Evolutionary conservation across 2,888 invertebrate species (phyloP), one percentile per base, ranked within the genome.

Genomic region (Heliconius cydno): DNA sequence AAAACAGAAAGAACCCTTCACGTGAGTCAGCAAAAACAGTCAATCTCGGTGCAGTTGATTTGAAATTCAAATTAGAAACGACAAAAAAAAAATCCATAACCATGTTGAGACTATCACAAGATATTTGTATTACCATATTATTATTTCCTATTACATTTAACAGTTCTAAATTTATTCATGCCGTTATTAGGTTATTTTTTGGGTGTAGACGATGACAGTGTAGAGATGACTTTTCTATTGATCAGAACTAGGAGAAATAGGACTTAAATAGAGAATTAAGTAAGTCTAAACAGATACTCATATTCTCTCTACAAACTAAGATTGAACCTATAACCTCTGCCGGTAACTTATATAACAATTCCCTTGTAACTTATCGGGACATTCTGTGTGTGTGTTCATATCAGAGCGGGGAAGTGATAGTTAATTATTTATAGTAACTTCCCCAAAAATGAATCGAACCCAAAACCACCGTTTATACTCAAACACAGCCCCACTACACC

Each of bases 41-140:
- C 84, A 87, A 88, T 87, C 87, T 86, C 83, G 84, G 79, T 81
- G 82, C 76, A 81, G 85, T 82, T 76, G 82, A 90, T 90, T 90
- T 90, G 88, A 88, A 89, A 86, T 89, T 90, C 89, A 88, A 91
- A 91, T 91, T 79, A 80, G 78, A 84, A 85, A 84, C 86, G 82
- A 84, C 85, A 82, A 82, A 79, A 72, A 80, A 83, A 28, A 82
- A 83, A 79, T 75, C 73, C 78, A 82, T 79, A 80, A 82, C 80
- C 82, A 79, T 82, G 79, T 84, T 80, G 72, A 80, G 76, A 83
- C 84, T 81, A 83, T 81, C 81, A 78, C 75, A 77, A 75, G 79
- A 66, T 80, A 82, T 82, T 79, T 76, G 76, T 84, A 84, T 85
- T 83, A 82, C 52, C 85, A 85, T 85, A 84, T 76, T 81, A 79